These are phyloP conservation scores for Ceuthmochares aereus DNA, from an alignment of 2,113 vertebrate genomes.

Conservation along the genomic window DNA sequence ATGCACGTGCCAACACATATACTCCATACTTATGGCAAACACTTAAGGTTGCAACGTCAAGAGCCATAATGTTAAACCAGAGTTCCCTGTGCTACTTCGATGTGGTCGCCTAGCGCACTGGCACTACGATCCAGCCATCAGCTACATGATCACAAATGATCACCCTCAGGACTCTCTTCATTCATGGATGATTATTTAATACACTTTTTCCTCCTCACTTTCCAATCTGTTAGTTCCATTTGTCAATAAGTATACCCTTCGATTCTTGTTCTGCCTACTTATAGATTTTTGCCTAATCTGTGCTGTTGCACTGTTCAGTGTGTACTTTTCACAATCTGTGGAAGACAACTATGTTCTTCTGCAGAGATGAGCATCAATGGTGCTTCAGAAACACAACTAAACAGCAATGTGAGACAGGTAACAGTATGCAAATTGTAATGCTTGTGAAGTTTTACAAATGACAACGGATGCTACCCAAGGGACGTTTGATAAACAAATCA, in stretches of 20 bases:
- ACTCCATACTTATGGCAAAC: fast-evolving
- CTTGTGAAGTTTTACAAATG: background rate
- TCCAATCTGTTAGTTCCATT: background rate
- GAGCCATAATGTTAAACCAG: fast-evolving
- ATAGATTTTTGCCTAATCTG: background rate
- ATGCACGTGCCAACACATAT: fast-evolving
- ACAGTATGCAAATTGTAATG: background rate
- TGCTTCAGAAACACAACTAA: background rate
- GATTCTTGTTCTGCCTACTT: background rate
- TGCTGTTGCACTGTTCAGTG: fast-evolving
- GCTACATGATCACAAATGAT: fast-evolving
- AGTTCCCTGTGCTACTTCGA: background rate
- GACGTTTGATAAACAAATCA: conserved; percentile 24
- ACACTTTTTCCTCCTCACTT: background rate
- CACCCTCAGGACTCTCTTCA: background rate
- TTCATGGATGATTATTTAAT: background rate
- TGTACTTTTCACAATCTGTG: fast-evolving
- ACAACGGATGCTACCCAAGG: conserved; percentile 9
- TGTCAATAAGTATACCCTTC: background rate
- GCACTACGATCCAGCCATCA: background rate
- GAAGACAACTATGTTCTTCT: fast-evolving
- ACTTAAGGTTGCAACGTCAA: no score
- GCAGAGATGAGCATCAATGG: background rate
- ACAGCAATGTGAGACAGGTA: background rate
- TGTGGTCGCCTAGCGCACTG: no score